Evolutionary conservation across 1,140 invertebrate genomes (phyloP).

Genomic region (Thaumetopoea pityocampa): DNA sequence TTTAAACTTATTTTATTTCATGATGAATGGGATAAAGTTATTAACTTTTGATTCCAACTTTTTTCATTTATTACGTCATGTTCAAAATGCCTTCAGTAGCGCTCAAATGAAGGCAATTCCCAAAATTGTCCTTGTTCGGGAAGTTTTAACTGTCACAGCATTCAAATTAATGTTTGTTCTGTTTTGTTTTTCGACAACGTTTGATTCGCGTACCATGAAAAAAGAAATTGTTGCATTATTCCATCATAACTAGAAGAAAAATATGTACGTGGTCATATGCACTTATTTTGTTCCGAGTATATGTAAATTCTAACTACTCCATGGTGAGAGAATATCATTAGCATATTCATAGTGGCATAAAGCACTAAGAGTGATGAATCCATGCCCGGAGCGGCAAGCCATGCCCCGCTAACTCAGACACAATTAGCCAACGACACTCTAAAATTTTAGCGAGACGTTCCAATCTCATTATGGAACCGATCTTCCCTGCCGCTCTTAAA

Average conservation of each 20-base stretch:
- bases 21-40: slow-evolving; percentile 71
- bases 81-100: slow-evolving; percentile 65
- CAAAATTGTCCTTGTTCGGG: slow-evolving; percentile 66
- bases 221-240: slow-evolving; percentile 33
- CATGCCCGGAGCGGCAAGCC: slow-evolving; percentile 14
- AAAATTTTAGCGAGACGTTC: slow-evolving; percentile 71
- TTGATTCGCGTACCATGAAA: slow-evolving; percentile 45
- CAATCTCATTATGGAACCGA: slow-evolving; percentile 73
- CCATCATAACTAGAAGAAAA: slow-evolving; percentile 14
- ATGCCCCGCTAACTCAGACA: slow-evolving; percentile 38
- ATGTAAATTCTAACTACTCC: slow-evolving; percentile 13
- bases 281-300: slow-evolving; percentile 10
- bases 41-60: slow-evolving; percentile 73
- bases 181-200: slow-evolving; percentile 62
- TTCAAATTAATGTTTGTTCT: slow-evolving; percentile 73
- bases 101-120: slow-evolving; percentile 67
- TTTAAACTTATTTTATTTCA: slow-evolving; percentile 50
- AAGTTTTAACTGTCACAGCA: slow-evolving; percentile 69
- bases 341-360: slow-evolving; percentile 25
- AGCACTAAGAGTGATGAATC: slow-evolving; percentile 16
- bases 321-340: slow-evolving; percentile 17
- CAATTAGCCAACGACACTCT: slow-evolving; percentile 71
- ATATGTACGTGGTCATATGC: slow-evolving; percentile 13
- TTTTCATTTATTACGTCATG: slow-evolving; percentile 73
- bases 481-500: slow-evolving; percentile 72